Evolutionary conservation across 2,113 vertebrate species (phyloP), one percentile per base, ranked within the genome.

Genomic region (Alectura lathami): DNA sequence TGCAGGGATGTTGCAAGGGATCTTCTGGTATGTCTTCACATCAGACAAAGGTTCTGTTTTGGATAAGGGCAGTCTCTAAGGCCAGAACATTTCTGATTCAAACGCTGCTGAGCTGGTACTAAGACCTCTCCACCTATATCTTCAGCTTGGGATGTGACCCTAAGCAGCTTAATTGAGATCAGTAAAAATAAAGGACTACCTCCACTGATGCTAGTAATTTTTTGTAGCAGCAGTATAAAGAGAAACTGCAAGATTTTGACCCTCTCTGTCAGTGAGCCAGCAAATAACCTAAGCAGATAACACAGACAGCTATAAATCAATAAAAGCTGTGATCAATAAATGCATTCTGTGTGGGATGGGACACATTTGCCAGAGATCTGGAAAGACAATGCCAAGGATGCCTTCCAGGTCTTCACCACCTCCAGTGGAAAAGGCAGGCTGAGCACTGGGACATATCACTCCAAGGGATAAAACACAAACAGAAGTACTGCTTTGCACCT

Each of bases 221-320:
- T 56, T 73, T 26, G 51, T 60, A 92, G 63, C 76, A 89, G 40
- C 43, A 78, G 7, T 42, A 8, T 47, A 56, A 83, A 92, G 56
- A 86, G 34, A 79, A 64, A 10, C 53, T 23, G 73, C 17, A 20
- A 40, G 26, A 86, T 67, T 94, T 91, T 82, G 74, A 89, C 88
- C 54, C 67, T 84, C n/a, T 91, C 3, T 91, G 47, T 93, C 1
- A 5, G 51, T 32, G 34, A 94, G 62, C 74, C 75, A 94, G 50
- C 68, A 86, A 94, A 91, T 56, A 89, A 91, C 51, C 51, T 0
- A 2, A 90, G 74, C 34, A 83, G 66, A 74, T 91, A 68, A 95
- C 78, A 27, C 87, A 67, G 77, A 43, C 30, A 92, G 92, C 60
- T 62, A 32, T 54, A 85, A 95, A 96, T 86, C 90, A 88, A 77